These are phyloP conservation scores for Ceratosolen solmsi DNA, from an alignment of 1,140 invertebrate species.

Conservation along the genomic window DNA sequence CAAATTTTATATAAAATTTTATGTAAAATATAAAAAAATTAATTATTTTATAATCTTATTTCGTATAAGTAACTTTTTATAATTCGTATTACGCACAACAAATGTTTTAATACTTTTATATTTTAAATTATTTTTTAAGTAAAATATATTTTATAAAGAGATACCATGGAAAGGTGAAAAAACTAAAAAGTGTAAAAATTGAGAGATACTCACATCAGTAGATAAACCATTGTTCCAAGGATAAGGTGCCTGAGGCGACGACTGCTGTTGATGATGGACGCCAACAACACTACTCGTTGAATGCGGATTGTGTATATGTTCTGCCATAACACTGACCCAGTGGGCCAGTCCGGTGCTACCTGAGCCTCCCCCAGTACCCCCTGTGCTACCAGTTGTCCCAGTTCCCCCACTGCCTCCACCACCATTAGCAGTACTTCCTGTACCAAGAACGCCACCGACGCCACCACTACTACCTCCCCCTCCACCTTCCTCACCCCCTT, in stretches of 20 bases:
- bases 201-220: slow-evolving; percentile 71
- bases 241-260: slow-evolving; percentile 75
- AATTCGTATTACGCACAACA: no score
- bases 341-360: slow-evolving; percentile 75
- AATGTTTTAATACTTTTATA: no score
- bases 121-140: no score
- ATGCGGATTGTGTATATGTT: slow-evolving; percentile 78
- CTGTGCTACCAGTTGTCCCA: slow-evolving; percentile 59
- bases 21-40: no score
- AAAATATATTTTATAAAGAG: no score
- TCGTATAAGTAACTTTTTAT: no score
- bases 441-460: slow-evolving; percentile 62
- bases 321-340: slow-evolving; percentile 81
- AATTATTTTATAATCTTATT: no score
- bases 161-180: neutral
- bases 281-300: slow-evolving; percentile 65
- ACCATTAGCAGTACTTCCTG: slow-evolving; percentile 64
- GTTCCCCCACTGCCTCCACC: slow-evolving; percentile 62
- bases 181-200: neutral
- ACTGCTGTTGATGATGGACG: slow-evolving; percentile 71
- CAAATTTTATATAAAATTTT: no score
- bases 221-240: slow-evolving; percentile 76
- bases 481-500: slow-evolving; percentile 66
- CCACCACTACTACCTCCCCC: slow-evolving; percentile 63
- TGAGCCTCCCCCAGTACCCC: slow-evolving; percentile 62